These are phyloP conservation scores for roundworm (Caenorhabditis elegans) DNA, from an alignment of 1,140 invertebrate species.

Conservation along the genomic window DNA sequence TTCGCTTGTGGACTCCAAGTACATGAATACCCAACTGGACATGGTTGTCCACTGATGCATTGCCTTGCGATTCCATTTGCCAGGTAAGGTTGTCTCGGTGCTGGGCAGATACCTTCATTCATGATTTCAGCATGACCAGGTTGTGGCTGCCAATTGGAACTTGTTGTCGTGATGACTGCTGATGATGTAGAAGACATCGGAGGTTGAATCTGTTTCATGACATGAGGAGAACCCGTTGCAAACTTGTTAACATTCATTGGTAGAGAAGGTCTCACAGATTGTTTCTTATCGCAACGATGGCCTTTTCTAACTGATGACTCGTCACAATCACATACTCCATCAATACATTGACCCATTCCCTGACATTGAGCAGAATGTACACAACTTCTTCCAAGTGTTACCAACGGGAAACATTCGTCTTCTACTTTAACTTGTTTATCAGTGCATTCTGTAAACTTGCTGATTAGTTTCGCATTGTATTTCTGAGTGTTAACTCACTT, in stretches of 20 bases:
- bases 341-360: constrained; percentile 8
- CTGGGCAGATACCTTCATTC: constrained; percentile 43
- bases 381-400: constrained; percentile 38
- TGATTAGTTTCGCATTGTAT: too few species aligned
- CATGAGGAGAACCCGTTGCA: background rate
- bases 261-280: background rate
- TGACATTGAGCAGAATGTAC: constrained; percentile 33
- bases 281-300: constrained; percentile 30
- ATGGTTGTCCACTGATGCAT: constrained; percentile 45
- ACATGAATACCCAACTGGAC: constrained; percentile 46
- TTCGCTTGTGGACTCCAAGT: constrained; percentile 43
- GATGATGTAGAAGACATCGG: constrained; percentile 3
- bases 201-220: background rate
- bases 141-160: background rate
- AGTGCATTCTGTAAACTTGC: constrained; percentile 9
- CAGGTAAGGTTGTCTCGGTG: constrained; percentile 44
- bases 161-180: constrained; percentile 14
- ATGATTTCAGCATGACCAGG: background rate
- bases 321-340: constrained; percentile 41
- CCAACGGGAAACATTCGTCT: constrained; percentile 20
- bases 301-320: constrained; percentile 19
- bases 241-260: background rate
- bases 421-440: constrained; percentile 31
- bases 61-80: constrained; percentile 45
- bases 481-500: background rate